Evolutionary conservation across 2,888 invertebrate species (phyloP).

Genomic region (Parnassius apollo): DNA sequence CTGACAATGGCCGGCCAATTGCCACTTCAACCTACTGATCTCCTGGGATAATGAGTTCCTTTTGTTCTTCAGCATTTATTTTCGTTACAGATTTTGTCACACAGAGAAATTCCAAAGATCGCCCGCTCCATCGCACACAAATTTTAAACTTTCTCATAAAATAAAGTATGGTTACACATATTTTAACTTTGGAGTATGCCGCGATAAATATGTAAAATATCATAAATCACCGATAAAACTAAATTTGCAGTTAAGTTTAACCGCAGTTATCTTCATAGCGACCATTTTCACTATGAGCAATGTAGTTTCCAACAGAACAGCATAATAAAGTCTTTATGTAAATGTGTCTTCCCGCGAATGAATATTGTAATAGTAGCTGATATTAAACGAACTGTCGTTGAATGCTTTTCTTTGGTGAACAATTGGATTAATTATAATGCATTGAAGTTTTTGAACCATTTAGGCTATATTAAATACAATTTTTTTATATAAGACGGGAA

Average conservation of each 20-base stretch:
- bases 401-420: constrained; percentile 1
- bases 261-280: constrained; percentile 18
- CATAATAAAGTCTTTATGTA: constrained; percentile 27
- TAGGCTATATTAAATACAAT: too few relatives aligned
- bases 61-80: too few relatives aligned
- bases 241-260: constrained; percentile 24
- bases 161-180: background rate
- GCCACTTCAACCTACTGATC: too few relatives aligned
- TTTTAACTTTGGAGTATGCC: background rate
- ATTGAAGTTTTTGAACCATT: background rate
- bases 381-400: constrained; percentile 13
- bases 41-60: too few relatives aligned
- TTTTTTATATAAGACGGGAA: too few relatives aligned
- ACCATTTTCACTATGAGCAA: constrained; percentile 24
- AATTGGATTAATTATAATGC: constrained; percentile 1
- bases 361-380: constrained; percentile 20
- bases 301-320: constrained; percentile 24
- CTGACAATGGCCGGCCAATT: too few relatives aligned
- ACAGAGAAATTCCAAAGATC: too few relatives aligned
- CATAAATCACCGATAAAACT: constrained; percentile 23
- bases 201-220: constrained; percentile 14
- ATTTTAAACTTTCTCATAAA: too few relatives aligned
- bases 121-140: too few relatives aligned
- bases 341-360: constrained; percentile 22
- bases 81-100: too few relatives aligned